Percentiles rank a stretch among this genome's conserved stretches.
phyloP scores from a whole-genome alignment of 2,888 invertebrate genomes.

The Parochlus steinenii region DNA sequence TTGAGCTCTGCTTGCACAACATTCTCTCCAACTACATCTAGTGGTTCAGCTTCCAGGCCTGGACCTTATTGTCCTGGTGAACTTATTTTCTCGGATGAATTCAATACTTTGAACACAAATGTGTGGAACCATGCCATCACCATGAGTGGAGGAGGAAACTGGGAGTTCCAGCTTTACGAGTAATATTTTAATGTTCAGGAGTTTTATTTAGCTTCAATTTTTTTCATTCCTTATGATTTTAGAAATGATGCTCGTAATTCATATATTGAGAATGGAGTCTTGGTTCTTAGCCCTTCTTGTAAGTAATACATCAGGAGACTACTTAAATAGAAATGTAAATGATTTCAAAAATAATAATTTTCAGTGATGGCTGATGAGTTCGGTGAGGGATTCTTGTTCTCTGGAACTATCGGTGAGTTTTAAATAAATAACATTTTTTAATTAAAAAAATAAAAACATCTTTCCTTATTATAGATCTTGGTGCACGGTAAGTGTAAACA shows the following conservation, averaged over 20 bases:
- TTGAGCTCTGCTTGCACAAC: too few species aligned
- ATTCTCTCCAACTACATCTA: slow-evolving; percentile 34
- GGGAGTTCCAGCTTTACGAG: slow-evolving; percentile 53
- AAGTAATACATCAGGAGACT: too few species aligned
- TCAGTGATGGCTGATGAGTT: slow-evolving; percentile 38
- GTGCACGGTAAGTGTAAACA: too few species aligned
- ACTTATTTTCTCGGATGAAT: slow-evolving; percentile 44
- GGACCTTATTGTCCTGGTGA: slow-evolving; percentile 36
- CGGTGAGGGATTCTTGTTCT: slow-evolving; percentile 35
- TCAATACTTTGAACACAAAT: slow-evolving; percentile 37
- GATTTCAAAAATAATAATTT: slow-evolving; percentile 31
- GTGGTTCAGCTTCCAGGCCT: slow-evolving; percentile 33
- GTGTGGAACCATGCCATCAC: slow-evolving; percentile 51
- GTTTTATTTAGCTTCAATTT: slow-evolving; percentile 28
- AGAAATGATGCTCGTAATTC: too few species aligned
- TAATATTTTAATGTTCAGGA: slow-evolving; percentile 41
- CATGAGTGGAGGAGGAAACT: slow-evolving; percentile 48
- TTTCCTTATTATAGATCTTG: too few species aligned
- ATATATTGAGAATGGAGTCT: too few species aligned
- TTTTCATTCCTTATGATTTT: not conserved
- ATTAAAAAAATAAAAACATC: too few species aligned
- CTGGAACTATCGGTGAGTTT: slow-evolving; percentile 36
- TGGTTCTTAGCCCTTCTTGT: too few species aligned
- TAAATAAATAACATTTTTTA: too few species aligned
- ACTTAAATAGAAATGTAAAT: too few species aligned